Evolutionary conservation across 2,113 vertebrate species (phyloP).

Genomic region (Calyptommatus sinebrachiatus): DNA sequence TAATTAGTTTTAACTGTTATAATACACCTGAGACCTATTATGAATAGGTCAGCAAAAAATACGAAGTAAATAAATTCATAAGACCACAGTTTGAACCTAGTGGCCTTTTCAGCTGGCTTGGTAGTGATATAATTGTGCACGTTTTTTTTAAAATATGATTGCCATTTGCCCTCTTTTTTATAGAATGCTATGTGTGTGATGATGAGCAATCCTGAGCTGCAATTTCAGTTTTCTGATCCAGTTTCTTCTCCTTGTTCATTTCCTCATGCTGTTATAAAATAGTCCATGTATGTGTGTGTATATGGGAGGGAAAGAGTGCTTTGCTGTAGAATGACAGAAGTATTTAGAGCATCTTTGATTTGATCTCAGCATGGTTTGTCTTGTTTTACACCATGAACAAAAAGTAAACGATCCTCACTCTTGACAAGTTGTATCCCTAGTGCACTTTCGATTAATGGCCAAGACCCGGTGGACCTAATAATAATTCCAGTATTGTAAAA

Average conservation of each 20-base stretch:
- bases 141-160: no score
- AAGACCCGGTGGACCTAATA: constrained; percentile 11
- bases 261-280: not conserved
- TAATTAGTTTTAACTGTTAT: no score
- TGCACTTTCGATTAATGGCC: constrained; percentile 13
- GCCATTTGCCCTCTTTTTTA: not conserved
- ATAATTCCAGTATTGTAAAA: constrained; percentile 20
- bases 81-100: not conserved
- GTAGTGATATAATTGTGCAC: no score
- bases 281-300: not conserved
- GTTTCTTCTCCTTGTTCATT: not conserved
- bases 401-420: not conserved
- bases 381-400: constrained; percentile 8
- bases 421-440: not conserved
- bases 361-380: not conserved
- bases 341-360: not conserved
- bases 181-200: not conserved
- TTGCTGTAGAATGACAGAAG: not conserved
- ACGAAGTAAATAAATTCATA: no score
- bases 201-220: no score
- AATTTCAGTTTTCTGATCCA: not conserved
- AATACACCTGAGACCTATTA: no score
- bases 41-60: no score
- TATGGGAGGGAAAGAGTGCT: not conserved
- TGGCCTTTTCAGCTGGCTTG: no score